Base-by-base conservation (phyloP, 30 jellyfish, hydroid and myxozoan species). In the Aurelia sp. region DNA sequence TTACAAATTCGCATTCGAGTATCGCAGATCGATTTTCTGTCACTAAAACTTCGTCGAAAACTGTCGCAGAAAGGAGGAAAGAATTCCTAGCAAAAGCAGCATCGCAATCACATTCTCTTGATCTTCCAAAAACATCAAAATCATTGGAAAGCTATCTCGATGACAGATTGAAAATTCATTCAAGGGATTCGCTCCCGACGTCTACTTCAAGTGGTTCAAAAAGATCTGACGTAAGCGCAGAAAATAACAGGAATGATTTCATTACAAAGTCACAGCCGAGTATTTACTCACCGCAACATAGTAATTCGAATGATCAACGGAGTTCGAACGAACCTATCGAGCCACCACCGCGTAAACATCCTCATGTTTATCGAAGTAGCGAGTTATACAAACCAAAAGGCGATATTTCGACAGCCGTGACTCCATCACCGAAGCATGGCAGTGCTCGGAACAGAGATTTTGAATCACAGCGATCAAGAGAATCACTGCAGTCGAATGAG, bases 301-400 rank as follows among this genome's bases (percentile, higher is more conserved):
- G 55, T 10, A 44, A 44, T 44, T 44, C 55, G 52, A 41, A 41
- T 41, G 68, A 17, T 4, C 52, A 41, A 4, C 52, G 52, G 0
- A 41, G 8, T 41, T 41, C 52, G 15, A 73, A 48, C 20, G 20
- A 21, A 27, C 66, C 22, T 12, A 58, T 76, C 6, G 87, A 59
- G 52, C 87, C 87, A 22, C 87, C 87, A 33, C 87, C 87, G 35
- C 62, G 87, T 13, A 76, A 76, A 22, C 62, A 76, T 63, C 87
- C 76, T 57, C 13, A 62, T 53, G 76, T 76, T 20, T 76, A 76
- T 44, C 71, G 73, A 7, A 55, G 76, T 16, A 76, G 87, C 62
- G 87, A 62, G 27, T 59, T 76, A 7, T 76, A 76, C 62, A 59
- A 48, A 50, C 76, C 62, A 9, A 55, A 59, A 21, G 5, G 60